A percentile compares a stretch with the other conserved stretches of the same genome.
Conservation (phyloP, 2,113 vertebrate genomes). For the Psettodes erumei region DNA sequence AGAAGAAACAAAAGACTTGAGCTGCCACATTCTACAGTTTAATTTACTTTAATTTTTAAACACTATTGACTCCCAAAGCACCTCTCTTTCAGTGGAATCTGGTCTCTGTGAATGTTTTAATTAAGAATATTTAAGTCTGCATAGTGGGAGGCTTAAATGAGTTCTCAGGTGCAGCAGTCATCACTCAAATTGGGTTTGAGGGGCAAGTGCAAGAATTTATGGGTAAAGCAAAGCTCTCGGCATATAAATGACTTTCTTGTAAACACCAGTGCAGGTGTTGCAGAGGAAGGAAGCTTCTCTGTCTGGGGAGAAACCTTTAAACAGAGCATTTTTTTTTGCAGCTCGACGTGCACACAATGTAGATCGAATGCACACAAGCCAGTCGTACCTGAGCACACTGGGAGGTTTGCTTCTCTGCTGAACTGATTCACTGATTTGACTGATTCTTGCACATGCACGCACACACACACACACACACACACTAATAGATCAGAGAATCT, state of each 20-base stretch:
- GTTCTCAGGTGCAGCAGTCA: slow-evolving; percentile 19
- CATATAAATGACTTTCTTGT: slow-evolving; percentile 24
- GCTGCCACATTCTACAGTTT: slow-evolving; percentile 15
- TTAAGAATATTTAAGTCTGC: not conserved
- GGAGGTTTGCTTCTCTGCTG: not conserved
- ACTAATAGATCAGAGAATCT: slow-evolving; percentile 19
- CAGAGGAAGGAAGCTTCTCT: slow-evolving; percentile 22
- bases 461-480: slow-evolving; percentile 7
- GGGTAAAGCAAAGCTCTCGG: slow-evolving; percentile 31
- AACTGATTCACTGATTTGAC: too few species aligned
- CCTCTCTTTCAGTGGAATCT: not conserved
- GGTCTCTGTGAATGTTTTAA: slow-evolving; percentile 13
- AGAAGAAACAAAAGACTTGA: not conserved
- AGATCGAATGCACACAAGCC: slow-evolving; percentile 9
- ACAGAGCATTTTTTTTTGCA: slow-evolving; percentile 1
- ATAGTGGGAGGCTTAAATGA: not conserved
- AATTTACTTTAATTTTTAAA: slow-evolving; percentile 35
- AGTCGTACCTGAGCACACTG: not conserved
- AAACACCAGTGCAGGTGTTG: slow-evolving; percentile 31
- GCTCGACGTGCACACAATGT: slow-evolving; percentile 17
- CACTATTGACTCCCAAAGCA: not conserved
- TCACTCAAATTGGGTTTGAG: slow-evolving; percentile 5
- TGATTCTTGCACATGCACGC: not conserved
- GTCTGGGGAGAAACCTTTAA: slow-evolving; percentile 9
- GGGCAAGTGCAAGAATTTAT: slow-evolving; percentile 13